Percentiles rank a stretch among this genome's conserved stretches.
These are phyloP conservation scores for Drosophila orosa DNA, from an alignment of 1,140 invertebrate genomes.

Conservation along the genomic window DNA sequence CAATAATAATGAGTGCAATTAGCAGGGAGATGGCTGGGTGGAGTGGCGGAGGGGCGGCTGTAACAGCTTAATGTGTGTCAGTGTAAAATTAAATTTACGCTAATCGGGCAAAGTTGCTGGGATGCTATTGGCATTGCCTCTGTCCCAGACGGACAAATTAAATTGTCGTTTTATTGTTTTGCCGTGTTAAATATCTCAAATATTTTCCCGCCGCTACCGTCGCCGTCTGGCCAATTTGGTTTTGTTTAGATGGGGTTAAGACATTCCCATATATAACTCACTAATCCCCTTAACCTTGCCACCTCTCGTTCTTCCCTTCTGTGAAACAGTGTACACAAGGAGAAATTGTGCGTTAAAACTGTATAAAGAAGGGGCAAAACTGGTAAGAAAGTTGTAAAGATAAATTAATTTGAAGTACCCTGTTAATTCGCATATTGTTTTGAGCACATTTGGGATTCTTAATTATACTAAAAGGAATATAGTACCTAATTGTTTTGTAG, in stretches of 20 bases:
- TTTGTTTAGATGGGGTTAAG: conserved; percentile 82
- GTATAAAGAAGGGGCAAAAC: not conserved
- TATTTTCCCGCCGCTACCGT: conserved; percentile 55
- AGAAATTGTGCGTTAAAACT: not conserved
- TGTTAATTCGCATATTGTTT: too few relatives aligned
- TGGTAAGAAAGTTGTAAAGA: too few relatives aligned
- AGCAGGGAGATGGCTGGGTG: conserved; percentile 10
- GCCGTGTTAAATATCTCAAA: conserved; percentile 75
- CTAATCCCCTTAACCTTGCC: conserved; percentile 62
- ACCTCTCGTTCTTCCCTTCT: not conserved
- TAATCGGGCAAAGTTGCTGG: conserved; percentile 54
- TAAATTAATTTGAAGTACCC: too few relatives aligned
- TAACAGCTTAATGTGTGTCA: conserved; percentile 80
- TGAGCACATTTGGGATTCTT: not conserved
- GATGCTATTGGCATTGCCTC: conserved; percentile 46
- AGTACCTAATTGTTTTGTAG: not conserved
- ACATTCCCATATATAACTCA: conserved; percentile 79
- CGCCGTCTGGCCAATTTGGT: conserved; percentile 65
- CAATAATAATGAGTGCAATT: conserved; percentile 81
- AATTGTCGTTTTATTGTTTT: conserved; percentile 81
- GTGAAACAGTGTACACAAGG: conserved; percentile 1
- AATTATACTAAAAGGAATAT: not conserved
- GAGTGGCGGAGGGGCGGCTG: not conserved
- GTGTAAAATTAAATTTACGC: conserved; percentile 78
- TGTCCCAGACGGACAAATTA: conserved; percentile 63